Base-by-base conservation (phyloP, 2,113 vertebrate species). In the Hemichromis elongatus region DNA sequence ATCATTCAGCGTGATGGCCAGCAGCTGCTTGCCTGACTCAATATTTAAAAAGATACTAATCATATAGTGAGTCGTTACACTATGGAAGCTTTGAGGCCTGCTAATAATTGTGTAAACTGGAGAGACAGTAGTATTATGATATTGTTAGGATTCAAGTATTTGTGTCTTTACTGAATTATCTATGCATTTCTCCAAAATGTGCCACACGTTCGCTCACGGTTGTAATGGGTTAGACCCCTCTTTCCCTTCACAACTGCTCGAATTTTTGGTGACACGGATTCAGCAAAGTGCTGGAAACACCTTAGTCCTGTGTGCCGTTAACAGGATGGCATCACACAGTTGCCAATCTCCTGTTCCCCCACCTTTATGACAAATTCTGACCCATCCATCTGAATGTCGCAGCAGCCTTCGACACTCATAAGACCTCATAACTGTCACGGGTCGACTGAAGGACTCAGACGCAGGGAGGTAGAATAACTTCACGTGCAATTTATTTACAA, bases 1-100 rank as follows among this genome's bases (percentile, higher is more conserved):
- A 79, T 70, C 26, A 8, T 50, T 59, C 70, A 79, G 63, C 37
- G 11, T 70, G 53, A 35, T 21, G 37, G 24, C 40, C 77, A 80
- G 52, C 24, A 84, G 55, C 53, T 79, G 78, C 14, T 50, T 14
- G 42, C 40, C 9, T 26, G 21, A 13, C 9, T 28, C 24, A 73
- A 11, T 16, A 28, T 73, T 28, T 73, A 19, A 73, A 73, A 28
- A 47, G 24, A 73, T 47, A 18, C 26, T 73, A 47, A 28, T 73
- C 47, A 18, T 50, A 50, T 13, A 50, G 47, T 50, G 18, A 52
- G 50, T 52, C 18, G 28, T 73, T 73, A 47, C 42, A 73, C 40
- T 70, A 10, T 42, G 37, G 37, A 45, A 45, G 21, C 37, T 2
- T 70, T 42, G 12, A 68, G 37, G 14, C 16, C 63, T 68, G 13